Base-by-base conservation (phyloP, 2,888 invertebrate species). In the Eurytoma adleriae region DNA sequence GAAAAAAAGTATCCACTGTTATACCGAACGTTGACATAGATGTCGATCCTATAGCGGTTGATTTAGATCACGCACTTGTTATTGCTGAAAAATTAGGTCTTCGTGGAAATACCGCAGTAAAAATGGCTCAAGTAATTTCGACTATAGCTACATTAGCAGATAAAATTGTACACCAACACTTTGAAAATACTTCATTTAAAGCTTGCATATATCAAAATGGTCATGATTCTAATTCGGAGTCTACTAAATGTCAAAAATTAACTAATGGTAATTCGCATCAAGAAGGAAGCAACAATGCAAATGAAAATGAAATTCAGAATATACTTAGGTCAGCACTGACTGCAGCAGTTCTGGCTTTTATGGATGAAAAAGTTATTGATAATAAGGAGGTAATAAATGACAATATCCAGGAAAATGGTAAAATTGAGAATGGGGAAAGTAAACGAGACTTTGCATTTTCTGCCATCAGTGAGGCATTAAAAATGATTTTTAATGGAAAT, bases 11-110 rank as follows among this genome's bases (percentile, higher is more conserved):
- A 2, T 92, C 93, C 0, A 91, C 93, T 1, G 93, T 94, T 83
- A 88, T 94, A 74, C 94, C 94, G 2, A 92, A 92, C 1, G 94
- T 94, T 0, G 93, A 93, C 85, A 92, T 94, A 3, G 91, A 91
- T 64, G 88, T 91, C 0, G 89, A 91, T 74, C 91, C 91, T 0
- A 90, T 88, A 40, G 90, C 89, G 0, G 85, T 89, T 0, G 89
- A 90, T 0, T 75, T 90, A 7, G 90, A 90, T 20, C 88, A 90
- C 16, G 89, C 90, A 1, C 81, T 90, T 0, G 85, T 87, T 0
- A 86, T 89, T 62, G 89, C 90, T 4, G 90, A 90, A 81, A 89
- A 90, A 69, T 85, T 91, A 0, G 89, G 91, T 13, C 82, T 92
- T 2, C 89, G 89, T 27, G 90, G 91, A 1, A 86, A 86, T 48